Evolutionary conservation across 2,113 vertebrate species (phyloP).

Genomic region (Charina bottae): DNA sequence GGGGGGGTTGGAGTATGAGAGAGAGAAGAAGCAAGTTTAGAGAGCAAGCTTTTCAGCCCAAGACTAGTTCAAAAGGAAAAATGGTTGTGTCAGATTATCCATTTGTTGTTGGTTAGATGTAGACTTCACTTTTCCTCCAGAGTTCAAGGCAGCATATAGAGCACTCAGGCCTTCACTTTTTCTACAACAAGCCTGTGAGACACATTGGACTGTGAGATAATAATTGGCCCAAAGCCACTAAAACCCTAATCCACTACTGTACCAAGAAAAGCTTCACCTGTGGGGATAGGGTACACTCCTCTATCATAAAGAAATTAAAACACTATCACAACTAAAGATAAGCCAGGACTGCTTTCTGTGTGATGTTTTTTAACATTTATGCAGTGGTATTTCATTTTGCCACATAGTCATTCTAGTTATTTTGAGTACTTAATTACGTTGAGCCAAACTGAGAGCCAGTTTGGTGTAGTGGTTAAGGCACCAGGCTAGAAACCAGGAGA

Average conservation of each 20-base stretch:
- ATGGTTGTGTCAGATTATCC: neutral
- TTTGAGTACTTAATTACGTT: neutral
- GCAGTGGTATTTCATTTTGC: neutral
- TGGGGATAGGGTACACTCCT: neutral
- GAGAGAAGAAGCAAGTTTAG: neutral
- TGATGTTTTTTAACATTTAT: neutral
- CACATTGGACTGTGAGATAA: neutral
- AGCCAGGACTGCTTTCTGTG: neutral
- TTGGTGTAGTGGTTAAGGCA: neutral
- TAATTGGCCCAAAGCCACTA: neutral
- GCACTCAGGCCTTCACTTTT: neutral
- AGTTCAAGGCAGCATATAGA: neutral
- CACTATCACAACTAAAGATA: neutral
- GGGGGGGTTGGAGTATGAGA: neutral
- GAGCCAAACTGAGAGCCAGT: neutral
- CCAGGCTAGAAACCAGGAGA: neutral
- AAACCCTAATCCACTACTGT: neutral
- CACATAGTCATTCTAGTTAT: neutral
- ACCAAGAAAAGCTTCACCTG: neutral
- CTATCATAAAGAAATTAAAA: neutral
- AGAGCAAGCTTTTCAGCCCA: neutral
- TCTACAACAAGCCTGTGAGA: neutral
- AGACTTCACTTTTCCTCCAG: neutral
- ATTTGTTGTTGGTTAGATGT: neutral
- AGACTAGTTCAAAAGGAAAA: neutral